Percentiles rank a stretch among this genome's conserved stretches.
Conservation (phyloP, 2,888 invertebrate species). For the Chironomus riparius region DNA sequence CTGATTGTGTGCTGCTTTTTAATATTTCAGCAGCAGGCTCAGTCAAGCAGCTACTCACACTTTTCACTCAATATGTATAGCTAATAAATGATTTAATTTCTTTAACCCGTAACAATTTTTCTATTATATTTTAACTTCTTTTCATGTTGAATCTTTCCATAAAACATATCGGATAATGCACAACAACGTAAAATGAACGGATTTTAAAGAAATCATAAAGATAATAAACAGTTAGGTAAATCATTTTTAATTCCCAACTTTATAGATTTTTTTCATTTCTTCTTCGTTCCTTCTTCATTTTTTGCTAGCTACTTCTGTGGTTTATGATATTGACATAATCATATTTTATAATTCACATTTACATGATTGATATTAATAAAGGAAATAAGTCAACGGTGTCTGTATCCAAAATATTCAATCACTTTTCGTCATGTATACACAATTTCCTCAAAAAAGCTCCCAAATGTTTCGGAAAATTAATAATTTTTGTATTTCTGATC, state of each 20-base stretch:
- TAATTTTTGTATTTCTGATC: no score
- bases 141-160: not conserved
- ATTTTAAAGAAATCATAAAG: not conserved
- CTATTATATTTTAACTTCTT: not conserved
- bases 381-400: not conserved
- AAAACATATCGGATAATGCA: not conserved
- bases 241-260: not conserved
- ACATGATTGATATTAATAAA: not conserved
- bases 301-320: not conserved
- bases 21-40: no score
- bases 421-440: no score
- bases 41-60: not conserved
- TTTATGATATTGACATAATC: not conserved
- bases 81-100: not conserved
- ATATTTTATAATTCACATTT: not conserved
- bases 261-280: not conserved
- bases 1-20: no score
- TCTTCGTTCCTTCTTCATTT: not conserved
- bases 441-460: no score
- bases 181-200: not conserved
- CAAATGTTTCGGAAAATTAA: no score
- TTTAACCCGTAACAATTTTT: not conserved
- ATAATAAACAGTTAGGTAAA: not conserved
- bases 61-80: not conserved
- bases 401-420: no score